Conservation (phyloP, 1,140 invertebrate species). For the Drosophila bocqueti region DNA sequence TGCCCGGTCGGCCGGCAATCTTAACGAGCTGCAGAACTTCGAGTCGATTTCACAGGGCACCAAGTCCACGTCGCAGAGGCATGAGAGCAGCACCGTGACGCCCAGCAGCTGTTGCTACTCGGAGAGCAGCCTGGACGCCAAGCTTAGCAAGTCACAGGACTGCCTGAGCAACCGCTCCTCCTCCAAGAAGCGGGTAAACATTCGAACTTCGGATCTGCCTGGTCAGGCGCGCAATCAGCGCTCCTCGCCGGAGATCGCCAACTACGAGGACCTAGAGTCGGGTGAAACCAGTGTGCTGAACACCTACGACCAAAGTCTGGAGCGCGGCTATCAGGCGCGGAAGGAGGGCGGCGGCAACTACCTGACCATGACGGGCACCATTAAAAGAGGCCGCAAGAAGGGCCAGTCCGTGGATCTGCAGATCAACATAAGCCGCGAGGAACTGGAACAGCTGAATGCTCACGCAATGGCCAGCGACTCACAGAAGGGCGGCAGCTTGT, state of each 20-base stretch:
- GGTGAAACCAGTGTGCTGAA: slow-evolving; percentile 86
- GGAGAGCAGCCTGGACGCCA: slow-evolving; percentile 82
- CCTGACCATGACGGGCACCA: slow-evolving; percentile 90
- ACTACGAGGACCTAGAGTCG: slow-evolving; percentile 83
- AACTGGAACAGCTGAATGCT: slow-evolving; percentile 88
- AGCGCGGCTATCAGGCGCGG: slow-evolving; percentile 85
- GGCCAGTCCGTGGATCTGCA: slow-evolving; percentile 90
- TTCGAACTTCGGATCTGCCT: slow-evolving; percentile 85
- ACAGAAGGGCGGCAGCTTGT: slow-evolving; percentile 86
- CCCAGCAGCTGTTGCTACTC: slow-evolving; percentile 84
- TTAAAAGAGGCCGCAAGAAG: slow-evolving; percentile 90
- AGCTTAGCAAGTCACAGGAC: slow-evolving; percentile 80
- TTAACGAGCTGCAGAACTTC: slow-evolving; percentile 84
- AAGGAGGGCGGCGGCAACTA: slow-evolving; percentile 86
- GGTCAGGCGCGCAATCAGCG: slow-evolving; percentile 63
- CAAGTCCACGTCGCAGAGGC: slow-evolving; percentile 74
- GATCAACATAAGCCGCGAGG: slow-evolving; percentile 89
- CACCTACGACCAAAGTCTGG: slow-evolving; percentile 86
- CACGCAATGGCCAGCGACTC: slow-evolving; percentile 87
- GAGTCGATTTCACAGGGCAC: slow-evolving; percentile 76
- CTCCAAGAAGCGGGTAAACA: slow-evolving; percentile 87
- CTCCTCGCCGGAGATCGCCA: slow-evolving; percentile 73
- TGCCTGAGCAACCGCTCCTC: slow-evolving; percentile 86
- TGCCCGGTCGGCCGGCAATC: slow-evolving; percentile 65
- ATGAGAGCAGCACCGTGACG: slow-evolving; percentile 81